Base-by-base conservation (phyloP, 2,888 invertebrate genomes). In the Deroplatys truncata region DNA sequence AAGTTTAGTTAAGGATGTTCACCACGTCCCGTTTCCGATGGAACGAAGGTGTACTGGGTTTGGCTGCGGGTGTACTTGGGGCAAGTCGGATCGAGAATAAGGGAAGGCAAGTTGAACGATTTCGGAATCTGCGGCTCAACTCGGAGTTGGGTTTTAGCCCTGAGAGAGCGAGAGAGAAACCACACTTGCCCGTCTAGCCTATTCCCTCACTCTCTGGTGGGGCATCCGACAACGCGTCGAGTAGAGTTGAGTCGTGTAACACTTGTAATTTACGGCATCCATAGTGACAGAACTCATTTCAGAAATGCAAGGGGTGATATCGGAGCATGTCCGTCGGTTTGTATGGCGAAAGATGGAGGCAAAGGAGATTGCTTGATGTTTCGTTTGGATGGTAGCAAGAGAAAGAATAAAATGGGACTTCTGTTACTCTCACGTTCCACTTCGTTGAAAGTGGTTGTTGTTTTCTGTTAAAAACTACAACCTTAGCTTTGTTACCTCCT, bases 201-300 rank as follows among this genome's bases (percentile, higher is more conserved):
- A 35, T 35, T 85, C 31, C 28, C 43, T 85, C 28, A 28, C 84
- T 85, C 49, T 56, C 43, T 43, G 28, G 49, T 28, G 85, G 56
- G 28, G 28, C 85, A 85, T 49, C 43, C 85, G 43, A 85, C 85
- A 85, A 4, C 56, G 49, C 49, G 85, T 85, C n/a, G 25, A 43
- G 43, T 85, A 28, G n/a, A 49, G 56, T 49, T 85, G 85, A 85
- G 56, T 56, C 85, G 10, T 85, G 56, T 85, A 90, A 83, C 88
- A 84, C 87, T 89, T 87, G 90, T 90, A 90, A 90, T 90, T 89
- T 90, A 90, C 90, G 90, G 89, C 89, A 89, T 86, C 84, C 90
- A 88, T 84, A 35, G 86, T 90, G 90, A 90, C 90, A 90, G 90
- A 90, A 89, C 90, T 90, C 90, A 90, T 90, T 90, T 89, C 89